Evolutionary conservation across 2,113 vertebrate genomes (phyloP).

Genomic region (Campylomormyrus tamandua): DNA sequence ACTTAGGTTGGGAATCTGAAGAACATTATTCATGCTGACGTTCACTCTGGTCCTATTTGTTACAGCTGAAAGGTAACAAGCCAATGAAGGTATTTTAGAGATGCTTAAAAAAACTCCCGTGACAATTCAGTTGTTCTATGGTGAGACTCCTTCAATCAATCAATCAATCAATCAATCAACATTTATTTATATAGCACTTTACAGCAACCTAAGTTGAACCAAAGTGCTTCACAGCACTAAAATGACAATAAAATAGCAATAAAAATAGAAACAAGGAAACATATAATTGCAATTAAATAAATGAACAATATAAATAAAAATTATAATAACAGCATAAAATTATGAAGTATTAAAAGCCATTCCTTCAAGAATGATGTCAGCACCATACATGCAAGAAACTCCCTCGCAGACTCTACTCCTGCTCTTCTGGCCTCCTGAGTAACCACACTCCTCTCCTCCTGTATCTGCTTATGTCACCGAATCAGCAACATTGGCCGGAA

Average conservation of each 20-base stretch:
- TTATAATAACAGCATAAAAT: too few relatives aligned
- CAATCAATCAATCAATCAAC: slow-evolving; percentile 45
- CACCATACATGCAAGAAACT: slow-evolving; percentile 20
- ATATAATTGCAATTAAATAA: too few relatives aligned
- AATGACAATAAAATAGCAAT: too few relatives aligned
- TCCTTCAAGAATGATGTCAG: slow-evolving; percentile 42
- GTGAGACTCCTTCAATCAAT: slow-evolving; percentile 44
- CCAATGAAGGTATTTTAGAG: neutral
- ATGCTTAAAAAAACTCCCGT: neutral
- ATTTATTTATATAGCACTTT: too few relatives aligned
- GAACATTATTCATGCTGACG: slow-evolving; percentile 35
- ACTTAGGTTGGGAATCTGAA: slow-evolving; percentile 47
- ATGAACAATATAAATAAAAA: too few relatives aligned
- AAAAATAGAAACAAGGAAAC: too few relatives aligned
- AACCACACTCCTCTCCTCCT: slow-evolving; percentile 38
- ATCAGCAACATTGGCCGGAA: neutral
- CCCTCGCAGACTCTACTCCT: slow-evolving; percentile 21
- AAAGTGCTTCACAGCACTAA: too few relatives aligned
- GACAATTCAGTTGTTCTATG: neutral
- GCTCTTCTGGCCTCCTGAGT: slow-evolving; percentile 34
- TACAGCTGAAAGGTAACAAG: slow-evolving; percentile 9
- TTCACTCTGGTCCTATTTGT: neutral
- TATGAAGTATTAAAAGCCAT: too few relatives aligned
- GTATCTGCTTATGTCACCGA: neutral
- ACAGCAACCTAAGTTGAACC: too few relatives aligned